Evolutionary conservation across 2,797 vertebrate genomes (phyloP).

Genomic region (Discoglossus pictus): DNA sequence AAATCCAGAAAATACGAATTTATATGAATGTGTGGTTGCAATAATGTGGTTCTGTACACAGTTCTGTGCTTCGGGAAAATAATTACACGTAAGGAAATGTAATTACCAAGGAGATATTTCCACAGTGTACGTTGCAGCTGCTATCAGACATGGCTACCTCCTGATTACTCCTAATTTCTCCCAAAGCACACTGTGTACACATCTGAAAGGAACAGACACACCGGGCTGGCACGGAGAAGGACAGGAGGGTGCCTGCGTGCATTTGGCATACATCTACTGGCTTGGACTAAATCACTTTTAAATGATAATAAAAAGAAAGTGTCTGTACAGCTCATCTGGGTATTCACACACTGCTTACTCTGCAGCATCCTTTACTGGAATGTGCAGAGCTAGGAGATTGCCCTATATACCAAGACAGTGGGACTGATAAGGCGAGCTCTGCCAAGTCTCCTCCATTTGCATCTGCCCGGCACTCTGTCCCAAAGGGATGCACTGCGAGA

Average conservation of each 20-base stretch:
- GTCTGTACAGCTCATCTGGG: not conserved
- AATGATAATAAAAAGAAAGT: not conserved
- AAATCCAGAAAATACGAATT: no score
- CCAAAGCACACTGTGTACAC: not conserved
- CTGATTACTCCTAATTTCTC: constrained; percentile 31
- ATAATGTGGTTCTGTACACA: no score
- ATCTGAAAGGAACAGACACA: constrained; percentile 19
- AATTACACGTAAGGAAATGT: constrained; percentile 35
- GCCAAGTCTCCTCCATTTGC: no score
- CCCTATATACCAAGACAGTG: no score
- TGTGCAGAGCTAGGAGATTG: no score
- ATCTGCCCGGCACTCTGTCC: no score
- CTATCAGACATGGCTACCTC: constrained; percentile 19
- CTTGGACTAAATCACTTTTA: not conserved
- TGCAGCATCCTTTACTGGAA: not conserved
- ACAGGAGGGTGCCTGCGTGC: not conserved
- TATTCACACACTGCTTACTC: not conserved
- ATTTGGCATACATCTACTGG: not conserved
- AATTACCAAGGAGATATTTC: constrained; percentile 32
- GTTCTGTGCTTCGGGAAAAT: no score
- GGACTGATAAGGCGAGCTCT: no score
- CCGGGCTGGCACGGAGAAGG: not conserved
- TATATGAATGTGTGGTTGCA: no score
- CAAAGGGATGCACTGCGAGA: no score
- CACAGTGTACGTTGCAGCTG: constrained; percentile 1